Evolutionary conservation across 2,113 vertebrate genomes (phyloP), one percentile per base, ranked within the genome.

Genomic region (Phasianus colchicus): DNA sequence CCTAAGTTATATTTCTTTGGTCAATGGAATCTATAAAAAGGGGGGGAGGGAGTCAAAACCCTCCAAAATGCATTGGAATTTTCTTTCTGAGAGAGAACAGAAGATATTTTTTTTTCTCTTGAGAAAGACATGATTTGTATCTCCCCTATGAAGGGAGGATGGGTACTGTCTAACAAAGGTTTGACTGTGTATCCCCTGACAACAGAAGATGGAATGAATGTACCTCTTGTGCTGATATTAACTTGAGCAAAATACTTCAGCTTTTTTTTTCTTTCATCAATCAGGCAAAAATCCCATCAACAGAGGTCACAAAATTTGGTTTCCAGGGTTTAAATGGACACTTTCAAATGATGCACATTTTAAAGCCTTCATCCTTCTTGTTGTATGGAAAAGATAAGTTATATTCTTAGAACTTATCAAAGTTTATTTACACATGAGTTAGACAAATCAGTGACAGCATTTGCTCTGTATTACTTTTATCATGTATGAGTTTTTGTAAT

Each of bases 141-240:
- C 20, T 1, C 32, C 34, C 61, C 32, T 86, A 50, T 0, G 24
- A 96, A 78, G 60, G 89, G 87, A 92, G 65, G 78, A 85, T 67
- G 76, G 86, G 36, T 55, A 55, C 36, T 48, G 14, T 57, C n/a
- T 75, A 95, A 96, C 90, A 95, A 93, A 97, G 91, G 75, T 88
- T 88, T 94, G 79, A 88, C 91, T 96, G 96, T 96, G 61, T 77
- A 69, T 83, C 87, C 82, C 60, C 55, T 91, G 77, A 83, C 67
- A 95, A n/a, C 83, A 83, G 67, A 79, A 50, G 47, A 27, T 34
- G 32, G 83, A 94, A 97, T 94, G 86, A 96, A 95, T 94, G 48
- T 60, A 92, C 69, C 64, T 91, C 87, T 96, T 92, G 90, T 95
- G 73, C n/a, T 73, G 76, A 81, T 90, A 93, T 69, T 86, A 93